Percentiles rank a stretch among this genome's conserved stretches.
Evolutionary conservation across 1,140 invertebrate genomes (phyloP).

Genomic region (Diabrotica virgifera): DNA sequence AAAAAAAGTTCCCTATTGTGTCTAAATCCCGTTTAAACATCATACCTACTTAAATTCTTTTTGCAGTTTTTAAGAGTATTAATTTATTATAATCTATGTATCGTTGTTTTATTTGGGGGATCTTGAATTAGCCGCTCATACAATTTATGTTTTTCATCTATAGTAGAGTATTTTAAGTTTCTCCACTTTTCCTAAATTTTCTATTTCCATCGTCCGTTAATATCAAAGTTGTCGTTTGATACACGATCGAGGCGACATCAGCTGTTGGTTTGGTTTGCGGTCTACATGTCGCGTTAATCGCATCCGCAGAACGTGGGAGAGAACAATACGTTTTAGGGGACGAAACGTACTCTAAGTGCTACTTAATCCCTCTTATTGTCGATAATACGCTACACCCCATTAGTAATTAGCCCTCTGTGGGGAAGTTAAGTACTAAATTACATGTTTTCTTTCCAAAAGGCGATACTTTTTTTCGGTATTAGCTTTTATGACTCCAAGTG

Average conservation of each 20-base stretch:
- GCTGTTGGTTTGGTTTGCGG: conserved; percentile 4
- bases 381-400: conserved; percentile 26
- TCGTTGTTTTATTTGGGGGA: too few relatives aligned
- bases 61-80: too few relatives aligned
- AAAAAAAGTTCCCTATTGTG: too few relatives aligned
- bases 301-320: conserved; percentile 14
- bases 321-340: conserved; percentile 16
- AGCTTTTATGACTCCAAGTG: not conserved
- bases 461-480: not conserved
- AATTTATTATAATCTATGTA: too few relatives aligned
- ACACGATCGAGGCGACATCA: not conserved
- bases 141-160: too few relatives aligned
- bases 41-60: too few relatives aligned
- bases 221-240: too few relatives aligned
- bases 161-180: too few relatives aligned
- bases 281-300: conserved; percentile 1
- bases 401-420: conserved; percentile 25
- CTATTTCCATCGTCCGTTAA: too few relatives aligned
- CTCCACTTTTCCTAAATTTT: too few relatives aligned
- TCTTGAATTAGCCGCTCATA: too few relatives aligned
- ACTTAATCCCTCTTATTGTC: conserved; percentile 30
- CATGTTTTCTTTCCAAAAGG: conserved; percentile 19
- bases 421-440: conserved; percentile 31
- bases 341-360: conserved; percentile 23
- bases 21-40: too few relatives aligned